Conservation (phyloP, 2,113 vertebrate genomes). For the Lampris incognitus region DNA sequence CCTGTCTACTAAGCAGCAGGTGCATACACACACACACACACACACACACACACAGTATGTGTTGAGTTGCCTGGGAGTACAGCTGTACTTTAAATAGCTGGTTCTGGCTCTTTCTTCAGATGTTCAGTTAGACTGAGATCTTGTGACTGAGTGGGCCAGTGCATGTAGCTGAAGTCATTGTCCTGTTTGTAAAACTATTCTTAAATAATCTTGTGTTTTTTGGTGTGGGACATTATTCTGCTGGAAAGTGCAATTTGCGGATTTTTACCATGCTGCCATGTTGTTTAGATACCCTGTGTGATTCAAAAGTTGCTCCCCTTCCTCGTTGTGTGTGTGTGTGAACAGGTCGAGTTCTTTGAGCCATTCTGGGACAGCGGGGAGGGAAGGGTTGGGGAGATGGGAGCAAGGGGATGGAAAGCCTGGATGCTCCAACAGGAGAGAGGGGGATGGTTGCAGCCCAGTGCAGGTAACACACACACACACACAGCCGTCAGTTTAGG, state of each 20-base stretch:
- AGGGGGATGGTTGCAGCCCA: constrained; percentile 92
- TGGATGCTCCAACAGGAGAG: constrained; percentile 98
- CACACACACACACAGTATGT: background rate
- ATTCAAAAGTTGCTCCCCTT: too few species aligned
- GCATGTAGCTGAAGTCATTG: too few species aligned
- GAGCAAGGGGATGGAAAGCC: constrained; percentile 91
- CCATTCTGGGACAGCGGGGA: constrained; percentile 97
- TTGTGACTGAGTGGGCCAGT: too few species aligned
- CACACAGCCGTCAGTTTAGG: background rate
- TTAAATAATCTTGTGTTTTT: too few species aligned
- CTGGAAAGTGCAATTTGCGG: too few species aligned
- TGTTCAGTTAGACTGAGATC: too few species aligned
- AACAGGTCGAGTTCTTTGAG: constrained; percentile 94
- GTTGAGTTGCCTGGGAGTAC: too few species aligned
- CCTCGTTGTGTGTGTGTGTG: constrained; percentile 1
- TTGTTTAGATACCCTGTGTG: too few species aligned
- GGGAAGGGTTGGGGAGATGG: constrained; percentile 90
- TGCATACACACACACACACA: constrained; percentile 60
- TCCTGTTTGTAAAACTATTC: too few species aligned
- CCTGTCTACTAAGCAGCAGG: constrained; percentile 91
- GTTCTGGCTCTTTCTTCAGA: too few species aligned
- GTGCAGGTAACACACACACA: constrained; percentile 78
- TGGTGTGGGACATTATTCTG: too few species aligned
- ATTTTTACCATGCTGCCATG: too few species aligned
- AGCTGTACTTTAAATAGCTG: background rate